Conservation (phyloP, 2,113 vertebrate species). For the Falcunculus frontatus region DNA sequence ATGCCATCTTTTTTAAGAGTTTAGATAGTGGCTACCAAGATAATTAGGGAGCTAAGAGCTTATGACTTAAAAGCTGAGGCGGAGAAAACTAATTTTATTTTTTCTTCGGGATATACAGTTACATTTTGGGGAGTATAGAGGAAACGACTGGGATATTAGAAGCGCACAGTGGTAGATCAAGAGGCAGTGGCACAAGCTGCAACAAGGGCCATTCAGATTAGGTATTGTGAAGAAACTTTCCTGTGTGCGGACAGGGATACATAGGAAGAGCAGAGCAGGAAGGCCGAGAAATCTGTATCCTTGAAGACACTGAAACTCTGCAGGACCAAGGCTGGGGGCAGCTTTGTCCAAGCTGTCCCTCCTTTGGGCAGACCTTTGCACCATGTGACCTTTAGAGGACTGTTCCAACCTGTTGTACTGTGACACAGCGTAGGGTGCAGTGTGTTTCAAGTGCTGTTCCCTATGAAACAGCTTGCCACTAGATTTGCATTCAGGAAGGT, state of each 20-base stretch:
- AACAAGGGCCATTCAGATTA: background rate
- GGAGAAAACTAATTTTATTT: background rate
- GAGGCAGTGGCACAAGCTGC: background rate
- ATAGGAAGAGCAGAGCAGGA: background rate
- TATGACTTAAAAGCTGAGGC: background rate
- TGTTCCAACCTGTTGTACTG: background rate
- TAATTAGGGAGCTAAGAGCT: background rate
- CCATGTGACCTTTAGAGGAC: background rate
- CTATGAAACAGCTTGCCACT: background rate
- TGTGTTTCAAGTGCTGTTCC: background rate
- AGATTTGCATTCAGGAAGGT: background rate
- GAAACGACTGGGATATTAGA: background rate
- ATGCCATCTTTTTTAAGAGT: background rate
- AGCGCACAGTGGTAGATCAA: background rate
- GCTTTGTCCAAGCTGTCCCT: background rate
- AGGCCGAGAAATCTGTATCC: background rate
- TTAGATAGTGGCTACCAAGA: background rate
- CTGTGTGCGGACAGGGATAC: background rate
- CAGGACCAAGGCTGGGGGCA: background rate
- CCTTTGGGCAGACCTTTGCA: background rate
- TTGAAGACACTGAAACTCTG: background rate
- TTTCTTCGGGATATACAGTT: background rate
- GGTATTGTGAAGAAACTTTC: background rate
- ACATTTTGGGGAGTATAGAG: fast-evolving
- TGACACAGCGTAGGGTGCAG: fast-evolving